phyloP scores from a whole-genome alignment of 2,113 vertebrate genomes.

The Alligator mississippiensis region DNA sequence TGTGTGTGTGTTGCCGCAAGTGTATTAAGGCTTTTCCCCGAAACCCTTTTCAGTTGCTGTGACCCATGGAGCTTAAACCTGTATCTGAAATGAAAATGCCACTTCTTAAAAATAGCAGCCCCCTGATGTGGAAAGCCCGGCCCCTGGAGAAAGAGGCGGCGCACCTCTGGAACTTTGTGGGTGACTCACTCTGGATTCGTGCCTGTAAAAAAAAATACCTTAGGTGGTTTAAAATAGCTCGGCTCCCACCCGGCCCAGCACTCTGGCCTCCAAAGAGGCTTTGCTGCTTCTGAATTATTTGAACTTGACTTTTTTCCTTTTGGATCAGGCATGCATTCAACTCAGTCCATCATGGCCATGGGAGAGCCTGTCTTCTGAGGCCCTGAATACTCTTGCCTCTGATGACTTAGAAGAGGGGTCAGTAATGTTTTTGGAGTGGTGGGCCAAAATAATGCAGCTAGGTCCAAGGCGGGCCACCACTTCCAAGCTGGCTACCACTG shows the following conservation, averaged over 20 bases:
- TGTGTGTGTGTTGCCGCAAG: not conserved
- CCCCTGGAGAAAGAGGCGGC: not conserved
- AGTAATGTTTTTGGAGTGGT: no score
- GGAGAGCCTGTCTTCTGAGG: not conserved
- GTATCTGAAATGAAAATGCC: not conserved
- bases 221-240: slow-evolving; percentile 28
- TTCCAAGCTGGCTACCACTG: no score
- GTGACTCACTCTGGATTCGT: not conserved
- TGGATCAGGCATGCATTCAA: not conserved
- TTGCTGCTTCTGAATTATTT: not conserved
- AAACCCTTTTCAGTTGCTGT: not conserved
- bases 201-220: not conserved
- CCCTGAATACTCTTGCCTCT: not conserved
- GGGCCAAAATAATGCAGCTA: no score
- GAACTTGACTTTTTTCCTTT: not conserved
- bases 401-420: no score
- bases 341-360: not conserved
- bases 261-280: not conserved
- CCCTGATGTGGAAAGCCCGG: not conserved
- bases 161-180: not conserved
- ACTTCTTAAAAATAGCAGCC: not conserved
- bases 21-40: not conserved
- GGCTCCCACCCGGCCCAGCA: not conserved
- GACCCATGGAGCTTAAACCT: not conserved
- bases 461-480: no score